phyloP scores from a whole-genome alignment of 2,797 vertebrate genomes.

The Discoglossus pictus region DNA sequence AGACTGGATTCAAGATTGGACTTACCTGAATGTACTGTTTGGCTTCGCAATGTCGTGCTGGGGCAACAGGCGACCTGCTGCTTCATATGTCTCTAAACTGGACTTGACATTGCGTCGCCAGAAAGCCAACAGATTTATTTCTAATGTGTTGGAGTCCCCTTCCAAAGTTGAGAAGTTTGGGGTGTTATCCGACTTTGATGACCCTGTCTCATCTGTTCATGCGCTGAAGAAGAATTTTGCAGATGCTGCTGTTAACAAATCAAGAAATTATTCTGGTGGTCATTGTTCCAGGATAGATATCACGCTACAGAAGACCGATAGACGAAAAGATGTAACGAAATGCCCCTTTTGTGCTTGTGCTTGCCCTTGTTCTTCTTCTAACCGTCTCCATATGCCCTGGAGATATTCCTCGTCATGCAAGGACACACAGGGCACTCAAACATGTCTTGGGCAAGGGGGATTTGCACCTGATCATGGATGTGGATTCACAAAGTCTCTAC shows the following conservation, averaged over 20 bases:
- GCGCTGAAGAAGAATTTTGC: slow-evolving; percentile 41
- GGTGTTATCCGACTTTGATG: slow-evolving; percentile 44
- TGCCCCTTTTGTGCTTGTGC: slow-evolving; percentile 7
- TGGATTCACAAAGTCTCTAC: slow-evolving; percentile 44
- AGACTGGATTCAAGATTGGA: slow-evolving; percentile 25
- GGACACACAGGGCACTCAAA: not conserved
- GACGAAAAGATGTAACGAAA: slow-evolving; percentile 48
- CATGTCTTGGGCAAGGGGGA: slow-evolving; percentile 22
- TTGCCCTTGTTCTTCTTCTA: slow-evolving; percentile 27
- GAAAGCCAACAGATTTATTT: slow-evolving; percentile 41
- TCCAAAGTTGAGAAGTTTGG: slow-evolving; percentile 45
- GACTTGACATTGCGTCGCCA: slow-evolving; percentile 61
- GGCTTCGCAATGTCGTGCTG: slow-evolving; percentile 61
- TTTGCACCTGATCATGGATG: slow-evolving; percentile 39
- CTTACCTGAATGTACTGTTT: slow-evolving; percentile 38
- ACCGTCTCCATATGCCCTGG: slow-evolving; percentile 50
- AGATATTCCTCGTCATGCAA: slow-evolving; percentile 40
- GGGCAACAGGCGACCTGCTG: slow-evolving; percentile 53
- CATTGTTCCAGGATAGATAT: slow-evolving; percentile 64
- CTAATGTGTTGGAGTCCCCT: slow-evolving; percentile 49
- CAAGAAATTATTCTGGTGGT: slow-evolving; percentile 50
- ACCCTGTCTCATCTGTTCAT: slow-evolving; percentile 45
- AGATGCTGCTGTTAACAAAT: slow-evolving; percentile 46
- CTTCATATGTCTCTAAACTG: slow-evolving; percentile 57
- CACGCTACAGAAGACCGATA: slow-evolving; percentile 52